A percentile compares a stretch with the other conserved stretches of the same genome.
Conservation (phyloP, 1,140 invertebrate genomes). For the Oscheius sp. region DNA sequence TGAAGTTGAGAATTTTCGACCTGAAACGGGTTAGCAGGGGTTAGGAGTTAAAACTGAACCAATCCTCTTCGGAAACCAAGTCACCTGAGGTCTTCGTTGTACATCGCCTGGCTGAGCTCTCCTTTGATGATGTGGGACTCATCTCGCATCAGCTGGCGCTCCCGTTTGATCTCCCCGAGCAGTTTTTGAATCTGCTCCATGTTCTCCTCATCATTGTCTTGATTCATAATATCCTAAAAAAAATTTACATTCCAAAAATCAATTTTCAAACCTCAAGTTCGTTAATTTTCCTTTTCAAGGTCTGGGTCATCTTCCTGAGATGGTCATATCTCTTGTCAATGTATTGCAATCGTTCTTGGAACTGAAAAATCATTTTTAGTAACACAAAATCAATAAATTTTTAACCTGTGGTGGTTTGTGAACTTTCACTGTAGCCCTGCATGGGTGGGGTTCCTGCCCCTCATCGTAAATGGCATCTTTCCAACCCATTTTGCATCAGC, state of each 20-base stretch:
- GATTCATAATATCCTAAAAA: conserved; percentile 28
- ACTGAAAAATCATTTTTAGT: conserved; percentile 19
- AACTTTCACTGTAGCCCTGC: not conserved
- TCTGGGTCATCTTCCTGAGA: conserved; percentile 26
- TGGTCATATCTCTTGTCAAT: conserved; percentile 37
- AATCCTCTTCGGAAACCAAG: not conserved
- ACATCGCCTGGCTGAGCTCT: conserved; percentile 30
- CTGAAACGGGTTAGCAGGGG: conserved; percentile 18
- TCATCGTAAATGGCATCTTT: conserved; percentile 6
- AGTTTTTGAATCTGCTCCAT: conserved; percentile 27
- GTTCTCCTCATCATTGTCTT: conserved; percentile 32
- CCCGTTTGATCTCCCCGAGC: conserved; percentile 20
- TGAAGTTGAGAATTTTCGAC: conserved; percentile 35
- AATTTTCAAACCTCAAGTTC: conserved; percentile 23
- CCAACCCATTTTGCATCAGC: conserved; percentile 4
- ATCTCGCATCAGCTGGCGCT: conserved; percentile 26
- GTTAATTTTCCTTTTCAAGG: conserved; percentile 30
- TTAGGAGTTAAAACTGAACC: conserved; percentile 1
- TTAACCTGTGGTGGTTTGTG: not conserved
- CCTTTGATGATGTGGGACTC: conserved; percentile 34
- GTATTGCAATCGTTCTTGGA: conserved; percentile 35
- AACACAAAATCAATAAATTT: too few species aligned
- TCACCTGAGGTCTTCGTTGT: conserved; percentile 36
- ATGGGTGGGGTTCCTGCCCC: not conserved
- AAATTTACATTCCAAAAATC: not conserved